Evolutionary conservation across 2,888 invertebrate genomes (phyloP).

Genomic region (Dynastes grantii): DNA sequence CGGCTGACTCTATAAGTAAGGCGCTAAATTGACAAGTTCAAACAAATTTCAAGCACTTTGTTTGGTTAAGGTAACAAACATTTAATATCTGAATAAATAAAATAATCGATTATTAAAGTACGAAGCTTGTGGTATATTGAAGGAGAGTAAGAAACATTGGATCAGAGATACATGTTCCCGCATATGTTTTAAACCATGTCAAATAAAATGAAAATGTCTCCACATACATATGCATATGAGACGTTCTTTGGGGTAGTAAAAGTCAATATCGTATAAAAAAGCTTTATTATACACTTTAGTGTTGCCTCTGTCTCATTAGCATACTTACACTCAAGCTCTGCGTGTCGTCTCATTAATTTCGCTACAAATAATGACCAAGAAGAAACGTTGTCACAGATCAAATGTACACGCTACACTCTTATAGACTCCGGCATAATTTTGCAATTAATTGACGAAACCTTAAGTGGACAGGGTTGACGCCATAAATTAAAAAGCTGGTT

Average conservation of each 20-base stretch:
- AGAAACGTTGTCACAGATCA: background rate
- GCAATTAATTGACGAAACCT: conserved; percentile 36
- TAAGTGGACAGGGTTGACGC: conserved; percentile 19
- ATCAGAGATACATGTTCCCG: too few species aligned
- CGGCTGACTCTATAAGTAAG: too few species aligned
- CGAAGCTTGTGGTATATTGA: too few species aligned
- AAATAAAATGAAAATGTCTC: background rate
- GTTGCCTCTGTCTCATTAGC: background rate
- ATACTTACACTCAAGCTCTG: conserved; percentile 5
- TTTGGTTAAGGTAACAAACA: too few species aligned
- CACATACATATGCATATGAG: background rate
- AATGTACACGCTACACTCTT: conserved; percentile 11
- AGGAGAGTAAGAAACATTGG: too few species aligned
- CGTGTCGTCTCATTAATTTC: conserved; percentile 16
- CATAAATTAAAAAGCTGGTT: conserved; percentile 39
- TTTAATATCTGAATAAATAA: too few species aligned
- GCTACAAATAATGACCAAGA: background rate
- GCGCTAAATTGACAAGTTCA: too few species aligned
- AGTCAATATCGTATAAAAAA: background rate
- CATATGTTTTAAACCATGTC: too few species aligned
- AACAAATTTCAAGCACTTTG: too few species aligned
- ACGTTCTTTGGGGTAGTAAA: background rate
- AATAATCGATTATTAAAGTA: too few species aligned
- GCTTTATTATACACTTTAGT: background rate
- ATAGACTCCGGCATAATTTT: conserved; percentile 31